Evolutionary conservation across 2,113 vertebrate genomes (phyloP).

Genomic region (Meles meles): DNA sequence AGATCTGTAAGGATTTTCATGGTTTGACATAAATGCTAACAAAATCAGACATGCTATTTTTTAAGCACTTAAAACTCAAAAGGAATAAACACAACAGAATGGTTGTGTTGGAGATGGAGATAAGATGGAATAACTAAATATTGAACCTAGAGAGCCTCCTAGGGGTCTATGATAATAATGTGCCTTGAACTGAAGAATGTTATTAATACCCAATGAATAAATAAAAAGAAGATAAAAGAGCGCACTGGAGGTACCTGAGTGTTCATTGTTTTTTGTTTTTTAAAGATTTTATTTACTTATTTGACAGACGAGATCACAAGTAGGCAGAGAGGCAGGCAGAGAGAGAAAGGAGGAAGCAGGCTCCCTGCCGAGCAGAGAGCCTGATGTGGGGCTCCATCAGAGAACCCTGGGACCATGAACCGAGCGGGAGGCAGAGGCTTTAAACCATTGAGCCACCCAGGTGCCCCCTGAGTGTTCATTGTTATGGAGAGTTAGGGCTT

Average conservation of each 20-base stretch:
- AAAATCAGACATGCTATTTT: neutral
- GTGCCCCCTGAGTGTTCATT: neutral
- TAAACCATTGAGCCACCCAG: too few relatives aligned
- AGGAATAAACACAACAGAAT: neutral
- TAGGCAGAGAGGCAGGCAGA: too few relatives aligned
- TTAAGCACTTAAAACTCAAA: neutral
- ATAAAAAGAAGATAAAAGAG: neutral
- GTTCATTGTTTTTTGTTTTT: neutral
- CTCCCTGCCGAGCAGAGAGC: too few relatives aligned
- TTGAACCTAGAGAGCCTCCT: neutral
- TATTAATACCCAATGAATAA: neutral
- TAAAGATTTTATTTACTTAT: too few relatives aligned
- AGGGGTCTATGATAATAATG: neutral
- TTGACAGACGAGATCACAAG: too few relatives aligned
- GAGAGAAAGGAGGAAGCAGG: too few relatives aligned
- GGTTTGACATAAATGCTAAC: neutral
- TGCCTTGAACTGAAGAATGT: neutral
- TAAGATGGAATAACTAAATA: neutral
- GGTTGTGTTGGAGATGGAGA: neutral
- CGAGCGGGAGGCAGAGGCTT: too few relatives aligned
- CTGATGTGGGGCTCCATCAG: too few relatives aligned
- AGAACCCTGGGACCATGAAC: too few relatives aligned
- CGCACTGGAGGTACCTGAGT: neutral
- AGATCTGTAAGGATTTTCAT: neutral
- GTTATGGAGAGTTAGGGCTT: neutral